Base-by-base conservation (phyloP, 1,140 invertebrate species). In the Drosophila ananassae region DNA sequence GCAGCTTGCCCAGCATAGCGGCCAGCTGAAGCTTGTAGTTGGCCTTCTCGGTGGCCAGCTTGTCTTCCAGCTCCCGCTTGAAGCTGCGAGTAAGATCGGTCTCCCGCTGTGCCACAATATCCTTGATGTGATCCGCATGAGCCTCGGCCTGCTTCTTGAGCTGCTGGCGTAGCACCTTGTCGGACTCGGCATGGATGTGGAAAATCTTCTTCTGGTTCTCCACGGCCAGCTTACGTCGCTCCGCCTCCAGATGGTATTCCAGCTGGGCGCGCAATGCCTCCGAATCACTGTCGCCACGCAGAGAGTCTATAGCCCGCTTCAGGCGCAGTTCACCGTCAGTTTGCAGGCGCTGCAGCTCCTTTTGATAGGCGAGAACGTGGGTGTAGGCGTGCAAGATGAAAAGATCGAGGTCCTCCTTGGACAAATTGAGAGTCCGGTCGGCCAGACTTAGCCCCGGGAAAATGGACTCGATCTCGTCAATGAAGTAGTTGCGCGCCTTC, bases 71-170 rank as follows among this genome's bases (percentile, higher is more conserved):
- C 60, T 94, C 92, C 6, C 94, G 93, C 24, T 94, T 93, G 66
- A 95, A 93, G 32, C 93, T 92, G 46, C 94, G 93, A 57, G 95
- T 93, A 12, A 96, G 92, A 90, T 98, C 95, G 58, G 93, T 92
- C 73, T 96, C 94, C 77, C 96, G 96, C 8, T 94, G 92, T 30
- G 93, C 93, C 2, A 98, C 91, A 0, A 95, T 94, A 82, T 97
- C 95, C 61, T 94, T 93, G 50, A 98, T 92, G 91, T 98, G 96
- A 91, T 98, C 97, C 30, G 94, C 93, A 92, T 98, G 97, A 8
- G 97, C 95, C 77, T 97, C 95, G 5, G 96, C 94, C 82, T 98
- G 97, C 37, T 95, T 92, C 79, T 96, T 95, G 47, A 98, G 89
- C 85, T 97, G 95, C 44, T 94, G 91, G n/a, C 95, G 93, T 28